These are phyloP conservation scores for Myotis brandtii DNA, from an alignment of 2,113 vertebrate species.

Conservation along the genomic window DNA sequence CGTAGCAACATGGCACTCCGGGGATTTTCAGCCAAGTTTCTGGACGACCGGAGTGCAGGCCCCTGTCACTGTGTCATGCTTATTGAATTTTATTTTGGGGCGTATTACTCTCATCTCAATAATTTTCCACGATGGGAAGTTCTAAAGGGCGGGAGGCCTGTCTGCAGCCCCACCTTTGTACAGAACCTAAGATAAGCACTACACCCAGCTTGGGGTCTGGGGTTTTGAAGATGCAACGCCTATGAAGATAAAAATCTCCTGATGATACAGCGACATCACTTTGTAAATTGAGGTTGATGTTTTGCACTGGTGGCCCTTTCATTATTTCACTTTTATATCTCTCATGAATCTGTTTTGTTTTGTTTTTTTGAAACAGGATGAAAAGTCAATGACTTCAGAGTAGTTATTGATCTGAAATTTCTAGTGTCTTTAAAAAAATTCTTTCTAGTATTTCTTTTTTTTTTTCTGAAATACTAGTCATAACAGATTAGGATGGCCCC, in stretches of 20 bases:
- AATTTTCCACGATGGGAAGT: neutral
- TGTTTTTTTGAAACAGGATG: neutral
- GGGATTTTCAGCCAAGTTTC: neutral
- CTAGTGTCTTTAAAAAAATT: neutral
- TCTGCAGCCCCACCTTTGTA: neutral
- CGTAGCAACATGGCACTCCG: neutral
- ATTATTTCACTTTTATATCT: neutral
- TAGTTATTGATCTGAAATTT: neutral
- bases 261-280: neutral
- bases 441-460: neutral
- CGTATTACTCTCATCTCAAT: neutral
- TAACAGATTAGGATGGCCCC: neutral
- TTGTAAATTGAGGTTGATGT: neutral
- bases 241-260: neutral
- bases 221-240: neutral
- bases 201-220: neutral
- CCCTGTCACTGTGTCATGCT: neutral
- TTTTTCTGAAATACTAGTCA: neutral
- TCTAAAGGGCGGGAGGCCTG: neutral
- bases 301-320: neutral
- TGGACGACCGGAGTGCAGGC: neutral
- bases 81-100: neutral
- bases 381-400: neutral
- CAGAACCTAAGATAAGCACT: neutral
- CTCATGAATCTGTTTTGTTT: neutral